Evolutionary conservation across 2,797 vertebrate species (phyloP).

Genomic region (Gambelia wislizenii): DNA sequence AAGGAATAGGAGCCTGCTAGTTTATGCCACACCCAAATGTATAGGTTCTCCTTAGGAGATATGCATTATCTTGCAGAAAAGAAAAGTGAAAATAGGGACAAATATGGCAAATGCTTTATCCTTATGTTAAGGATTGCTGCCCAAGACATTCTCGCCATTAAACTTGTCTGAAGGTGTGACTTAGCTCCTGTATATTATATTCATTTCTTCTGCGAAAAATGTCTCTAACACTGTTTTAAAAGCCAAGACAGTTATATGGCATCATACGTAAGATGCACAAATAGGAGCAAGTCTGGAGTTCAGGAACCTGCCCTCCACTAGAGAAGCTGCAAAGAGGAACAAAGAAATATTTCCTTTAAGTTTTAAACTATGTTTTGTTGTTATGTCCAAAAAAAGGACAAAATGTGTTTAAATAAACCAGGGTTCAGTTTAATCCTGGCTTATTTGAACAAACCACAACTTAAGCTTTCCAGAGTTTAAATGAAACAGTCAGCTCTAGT

Average conservation of each 20-base stretch:
- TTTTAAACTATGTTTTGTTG: neutral
- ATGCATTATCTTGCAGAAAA: neutral
- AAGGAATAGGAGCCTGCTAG: neutral
- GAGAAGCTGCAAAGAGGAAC: neutral
- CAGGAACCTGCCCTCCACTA: neutral
- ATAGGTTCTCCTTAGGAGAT: neutral
- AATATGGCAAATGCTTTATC: neutral
- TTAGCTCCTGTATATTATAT: neutral
- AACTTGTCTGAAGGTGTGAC: neutral
- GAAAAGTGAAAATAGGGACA: neutral
- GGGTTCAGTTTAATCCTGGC: no score
- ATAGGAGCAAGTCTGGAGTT: neutral
- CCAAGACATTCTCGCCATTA: neutral
- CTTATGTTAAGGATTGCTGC: neutral
- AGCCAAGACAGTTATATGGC: neutral
- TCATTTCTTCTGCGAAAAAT: neutral
- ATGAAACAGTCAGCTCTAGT: no score
- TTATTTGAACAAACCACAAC: no score
- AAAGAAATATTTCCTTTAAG: no score
- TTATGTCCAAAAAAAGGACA: neutral
- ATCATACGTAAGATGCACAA: neutral
- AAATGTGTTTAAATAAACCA: neutral
- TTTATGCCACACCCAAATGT: neutral
- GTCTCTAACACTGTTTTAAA: neutral
- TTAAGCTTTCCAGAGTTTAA: no score